phyloP scores from a whole-genome alignment of 2,113 vertebrate species.

The Naja naja region DNA sequence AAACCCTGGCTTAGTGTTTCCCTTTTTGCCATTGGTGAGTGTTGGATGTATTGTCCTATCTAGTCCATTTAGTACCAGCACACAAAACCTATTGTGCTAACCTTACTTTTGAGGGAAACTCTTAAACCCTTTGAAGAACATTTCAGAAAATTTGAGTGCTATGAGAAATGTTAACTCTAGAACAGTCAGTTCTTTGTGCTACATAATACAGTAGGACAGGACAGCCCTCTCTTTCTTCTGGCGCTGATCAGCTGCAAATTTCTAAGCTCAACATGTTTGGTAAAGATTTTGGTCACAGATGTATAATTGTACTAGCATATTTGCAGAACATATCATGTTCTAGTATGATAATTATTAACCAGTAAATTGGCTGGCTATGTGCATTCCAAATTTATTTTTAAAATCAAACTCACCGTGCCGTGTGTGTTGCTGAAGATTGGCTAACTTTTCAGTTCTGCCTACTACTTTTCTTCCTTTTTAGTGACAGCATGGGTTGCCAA shows the following conservation, averaged over 20 bases:
- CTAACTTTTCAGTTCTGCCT: not conserved
- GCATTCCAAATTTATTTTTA: constrained; percentile 22
- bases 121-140: not conserved
- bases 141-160: not conserved
- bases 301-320: not conserved
- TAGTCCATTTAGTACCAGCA: not conserved
- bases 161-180: not conserved
- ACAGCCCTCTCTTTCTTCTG: not conserved
- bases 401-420: not conserved
- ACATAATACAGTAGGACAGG: not conserved
- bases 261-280: not conserved
- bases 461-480: not conserved
- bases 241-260: not conserved
- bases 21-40: not conserved
- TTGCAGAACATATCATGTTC: not conserved
- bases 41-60: not conserved
- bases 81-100: not conserved
- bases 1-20: not conserved
- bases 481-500: constrained; percentile 29
- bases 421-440: constrained; percentile 40
- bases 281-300: not conserved
- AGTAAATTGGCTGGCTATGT: constrained; percentile 28
- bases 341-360: constrained; percentile 32
- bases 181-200: not conserved
- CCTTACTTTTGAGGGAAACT: not conserved